A percentile compares a stretch with the other conserved stretches of the same genome.
These are phyloP conservation scores for Lasioglossum malachurum DNA, from an alignment of 2,888 invertebrate species.

Conservation along the genomic window DNA sequence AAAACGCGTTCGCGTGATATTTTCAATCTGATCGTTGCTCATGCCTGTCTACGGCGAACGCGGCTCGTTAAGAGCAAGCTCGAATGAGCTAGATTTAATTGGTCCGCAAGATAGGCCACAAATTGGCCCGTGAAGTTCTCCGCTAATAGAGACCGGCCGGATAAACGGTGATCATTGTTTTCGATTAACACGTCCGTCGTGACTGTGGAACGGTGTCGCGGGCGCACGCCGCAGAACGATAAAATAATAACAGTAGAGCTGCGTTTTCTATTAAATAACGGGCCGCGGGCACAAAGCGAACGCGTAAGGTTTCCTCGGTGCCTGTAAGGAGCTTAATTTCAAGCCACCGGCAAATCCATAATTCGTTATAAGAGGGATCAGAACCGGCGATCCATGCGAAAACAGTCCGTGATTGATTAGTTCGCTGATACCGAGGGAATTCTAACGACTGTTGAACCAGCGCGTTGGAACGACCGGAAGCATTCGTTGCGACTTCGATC, in stretches of 20 bases:
- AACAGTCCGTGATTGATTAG: slow-evolving; percentile 15
- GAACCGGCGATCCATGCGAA: background rate
- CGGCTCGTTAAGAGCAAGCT: background rate
- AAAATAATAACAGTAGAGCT: background rate
- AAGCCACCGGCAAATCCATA: background rate
- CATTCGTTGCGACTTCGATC: background rate
- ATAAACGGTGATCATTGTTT: slow-evolving; percentile 21
- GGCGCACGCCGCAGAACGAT: background rate
- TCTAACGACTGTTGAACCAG: background rate
- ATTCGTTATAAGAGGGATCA: slow-evolving; percentile 2
- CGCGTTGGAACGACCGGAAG: background rate
- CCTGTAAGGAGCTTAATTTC: background rate
- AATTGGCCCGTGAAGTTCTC: slow-evolving; percentile 30
- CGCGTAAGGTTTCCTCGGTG: background rate
- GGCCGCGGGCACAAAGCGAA: background rate
- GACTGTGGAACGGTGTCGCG: background rate
- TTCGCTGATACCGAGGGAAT: background rate
- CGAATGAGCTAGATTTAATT: slow-evolving; percentile 41
- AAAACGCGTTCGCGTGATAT: background rate
- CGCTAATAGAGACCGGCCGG: slow-evolving; percentile 8
- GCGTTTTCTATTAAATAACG: background rate
- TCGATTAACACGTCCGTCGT: slow-evolving; percentile 10
- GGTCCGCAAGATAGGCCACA: slow-evolving; percentile 11
- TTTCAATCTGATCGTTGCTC: slow-evolving; percentile 12
- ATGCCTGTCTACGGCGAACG: background rate